Evolutionary conservation across 2,797 vertebrate genomes (phyloP).

Genomic region (Remorina albescens): DNA sequence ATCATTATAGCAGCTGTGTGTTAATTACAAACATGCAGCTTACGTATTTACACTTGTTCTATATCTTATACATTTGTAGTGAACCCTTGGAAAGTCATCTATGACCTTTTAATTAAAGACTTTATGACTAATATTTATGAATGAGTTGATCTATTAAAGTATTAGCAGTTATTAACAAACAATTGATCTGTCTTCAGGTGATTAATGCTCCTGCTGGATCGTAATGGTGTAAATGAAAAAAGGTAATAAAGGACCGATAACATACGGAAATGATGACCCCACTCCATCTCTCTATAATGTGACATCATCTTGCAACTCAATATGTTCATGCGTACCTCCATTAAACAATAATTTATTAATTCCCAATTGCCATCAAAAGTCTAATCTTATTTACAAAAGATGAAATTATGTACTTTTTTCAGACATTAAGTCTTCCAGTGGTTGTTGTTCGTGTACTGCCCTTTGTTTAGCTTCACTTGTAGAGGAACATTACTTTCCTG

Average conservation of each 20-base stretch:
- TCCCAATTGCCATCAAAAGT: no score
- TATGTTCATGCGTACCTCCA: no score
- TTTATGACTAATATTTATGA: no score
- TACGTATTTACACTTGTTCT: neutral
- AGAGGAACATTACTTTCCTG: neutral
- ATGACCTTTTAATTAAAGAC: no score
- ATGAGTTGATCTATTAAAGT: no score
- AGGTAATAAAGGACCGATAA: neutral
- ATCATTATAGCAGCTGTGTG: neutral
- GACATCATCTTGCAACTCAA: no score
- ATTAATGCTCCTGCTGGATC: neutral
- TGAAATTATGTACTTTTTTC: neutral
- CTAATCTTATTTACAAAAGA: neutral
- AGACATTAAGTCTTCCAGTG: neutral
- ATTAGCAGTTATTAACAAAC: no score
- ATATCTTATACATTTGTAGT: neutral
- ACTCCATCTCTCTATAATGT: neutral
- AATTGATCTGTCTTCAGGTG: no score
- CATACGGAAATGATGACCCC: neutral
- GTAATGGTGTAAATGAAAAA: neutral
- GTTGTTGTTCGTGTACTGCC: neutral
- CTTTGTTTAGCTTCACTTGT: neutral
- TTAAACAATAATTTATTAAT: no score
- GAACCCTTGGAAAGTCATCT: no score
- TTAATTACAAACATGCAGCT: conserved; percentile 12